These are phyloP conservation scores for Scrobipalpa costella DNA, from an alignment of 2,888 invertebrate genomes.

Conservation along the genomic window DNA sequence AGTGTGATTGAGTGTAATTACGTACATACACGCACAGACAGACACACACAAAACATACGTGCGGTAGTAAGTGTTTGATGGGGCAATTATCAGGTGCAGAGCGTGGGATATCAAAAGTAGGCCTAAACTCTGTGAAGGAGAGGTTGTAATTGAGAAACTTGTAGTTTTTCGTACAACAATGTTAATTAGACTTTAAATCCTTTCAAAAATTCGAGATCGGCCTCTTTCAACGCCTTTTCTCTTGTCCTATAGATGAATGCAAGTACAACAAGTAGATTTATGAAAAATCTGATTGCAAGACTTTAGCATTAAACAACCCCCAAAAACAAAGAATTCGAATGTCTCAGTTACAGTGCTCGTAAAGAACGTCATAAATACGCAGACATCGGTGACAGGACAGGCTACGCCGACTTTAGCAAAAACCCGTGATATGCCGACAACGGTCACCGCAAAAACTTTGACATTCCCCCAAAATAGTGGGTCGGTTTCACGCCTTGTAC, in stretches of 20 bases:
- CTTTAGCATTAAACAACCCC: not conserved
- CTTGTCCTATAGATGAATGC: no score
- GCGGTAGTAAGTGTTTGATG: conserved; percentile 25
- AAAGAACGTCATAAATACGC: conserved; percentile 33
- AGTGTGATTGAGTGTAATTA: conserved; percentile 70
- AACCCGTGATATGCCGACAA: conserved; percentile 34
- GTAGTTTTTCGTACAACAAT: not conserved
- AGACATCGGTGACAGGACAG: conserved; percentile 17
- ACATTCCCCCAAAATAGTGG: conserved; percentile 34
- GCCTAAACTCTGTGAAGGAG: conserved; percentile 5
- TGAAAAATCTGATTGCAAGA: conserved; percentile 1
- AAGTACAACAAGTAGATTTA: no score
- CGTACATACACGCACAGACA: conserved; percentile 35
- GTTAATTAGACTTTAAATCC: not conserved
- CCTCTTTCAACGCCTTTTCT: conserved; percentile 3
- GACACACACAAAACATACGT: conserved; percentile 2
- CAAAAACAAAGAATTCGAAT: conserved; percentile 25
- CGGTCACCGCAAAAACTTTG: conserved; percentile 35
- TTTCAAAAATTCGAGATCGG: not conserved
- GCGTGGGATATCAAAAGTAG: conserved; percentile 37
- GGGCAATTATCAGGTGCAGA: conserved; percentile 35
- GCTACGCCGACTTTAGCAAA: conserved; percentile 34
- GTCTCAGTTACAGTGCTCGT: conserved; percentile 33
- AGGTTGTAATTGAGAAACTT: conserved; percentile 11
- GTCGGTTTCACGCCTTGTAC: conserved; percentile 37